These are phyloP conservation scores for Torymus auratus DNA, from an alignment of 2,888 invertebrate genomes.

Conservation along the genomic window DNA sequence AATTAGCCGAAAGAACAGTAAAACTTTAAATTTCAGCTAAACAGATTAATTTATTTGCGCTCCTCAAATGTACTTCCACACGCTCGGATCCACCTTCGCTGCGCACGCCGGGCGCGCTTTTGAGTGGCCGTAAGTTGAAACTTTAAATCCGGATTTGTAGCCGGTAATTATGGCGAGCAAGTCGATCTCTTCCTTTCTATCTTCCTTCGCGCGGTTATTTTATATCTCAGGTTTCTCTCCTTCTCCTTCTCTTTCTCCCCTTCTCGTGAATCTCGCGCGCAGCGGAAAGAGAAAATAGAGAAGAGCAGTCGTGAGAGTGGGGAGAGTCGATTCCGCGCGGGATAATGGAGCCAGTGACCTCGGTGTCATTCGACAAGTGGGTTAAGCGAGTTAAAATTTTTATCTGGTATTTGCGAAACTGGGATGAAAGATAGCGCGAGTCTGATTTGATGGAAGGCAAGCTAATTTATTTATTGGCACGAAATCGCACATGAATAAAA, in stretches of 20 bases:
- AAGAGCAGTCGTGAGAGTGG: not conserved
- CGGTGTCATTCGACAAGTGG: constrained; percentile 33
- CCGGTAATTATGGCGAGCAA: constrained; percentile 50
- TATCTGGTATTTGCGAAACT: constrained; percentile 22
- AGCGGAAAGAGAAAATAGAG: constrained; percentile 16
- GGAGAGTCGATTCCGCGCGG: not conserved
- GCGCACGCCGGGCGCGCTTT: not conserved
- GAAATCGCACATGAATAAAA: no score
- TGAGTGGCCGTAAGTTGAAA: constrained; percentile 45
- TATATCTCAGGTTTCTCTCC: constrained; percentile 42
- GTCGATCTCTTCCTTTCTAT: constrained; percentile 36
- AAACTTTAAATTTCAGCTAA: constrained; percentile 9
- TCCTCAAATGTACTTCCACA: constrained; percentile 8
- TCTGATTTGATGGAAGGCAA: not conserved
- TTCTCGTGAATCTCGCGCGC: not conserved
- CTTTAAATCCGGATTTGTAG: constrained; percentile 56
- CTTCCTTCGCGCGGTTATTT: constrained; percentile 33
- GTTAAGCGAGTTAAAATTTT: constrained; percentile 38
- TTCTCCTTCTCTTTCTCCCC: not conserved
- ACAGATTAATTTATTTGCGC: constrained; percentile 41
- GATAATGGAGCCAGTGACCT: not conserved
- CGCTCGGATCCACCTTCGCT: not conserved
- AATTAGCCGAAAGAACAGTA: not conserved
- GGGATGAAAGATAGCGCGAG: no score
- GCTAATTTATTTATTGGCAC: not conserved